phyloP scores from a whole-genome alignment of 23 tunicate genomes.

The Ciona savignyi region DNA sequence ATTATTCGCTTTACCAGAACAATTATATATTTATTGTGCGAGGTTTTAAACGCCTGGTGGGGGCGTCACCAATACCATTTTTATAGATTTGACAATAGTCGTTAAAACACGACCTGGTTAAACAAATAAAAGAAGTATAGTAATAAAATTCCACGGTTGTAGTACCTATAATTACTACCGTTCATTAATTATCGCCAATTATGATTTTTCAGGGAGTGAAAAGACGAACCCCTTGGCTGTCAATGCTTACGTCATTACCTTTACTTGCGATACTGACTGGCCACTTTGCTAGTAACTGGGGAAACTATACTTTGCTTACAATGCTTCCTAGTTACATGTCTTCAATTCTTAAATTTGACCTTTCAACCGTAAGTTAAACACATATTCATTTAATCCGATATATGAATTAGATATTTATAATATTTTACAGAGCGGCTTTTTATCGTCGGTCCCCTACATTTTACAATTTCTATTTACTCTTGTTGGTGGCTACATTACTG shows the following conservation, averaged over 20 bases:
- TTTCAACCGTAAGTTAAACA: conserved; percentile 41
- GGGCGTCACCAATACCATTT: too few relatives aligned
- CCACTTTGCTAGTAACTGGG: conserved; percentile 96
- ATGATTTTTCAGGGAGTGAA: conserved; percentile 28
- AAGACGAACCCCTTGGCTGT: conserved; percentile 61
- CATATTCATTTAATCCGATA: too few relatives aligned
- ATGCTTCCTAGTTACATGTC: conserved; percentile 94
- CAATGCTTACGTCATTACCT: conserved; percentile 83
- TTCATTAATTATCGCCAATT: too few relatives aligned
- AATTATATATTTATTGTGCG: too few relatives aligned
- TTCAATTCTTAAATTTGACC: conserved; percentile 56
- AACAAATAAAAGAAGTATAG: too few relatives aligned
- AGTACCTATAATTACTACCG: too few relatives aligned
- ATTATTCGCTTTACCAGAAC: too few relatives aligned
- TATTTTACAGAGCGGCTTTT: conserved; percentile 44
- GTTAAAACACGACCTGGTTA: too few relatives aligned
- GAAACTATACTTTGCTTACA: conserved; percentile 77
- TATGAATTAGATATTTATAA: background rate
- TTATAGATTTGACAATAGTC: too few relatives aligned
- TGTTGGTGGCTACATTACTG: conserved; percentile 55
- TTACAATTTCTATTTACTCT: conserved; percentile 41
- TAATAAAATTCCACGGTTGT: too few relatives aligned
- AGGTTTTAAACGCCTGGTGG: too few relatives aligned
- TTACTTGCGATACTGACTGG: conserved; percentile 60
- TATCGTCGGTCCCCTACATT: conserved; percentile 46